These are phyloP conservation scores for Epizoanthus ramosus DNA, from an alignment of 92 coral and sea anemone species.

Conservation along the genomic window DNA sequence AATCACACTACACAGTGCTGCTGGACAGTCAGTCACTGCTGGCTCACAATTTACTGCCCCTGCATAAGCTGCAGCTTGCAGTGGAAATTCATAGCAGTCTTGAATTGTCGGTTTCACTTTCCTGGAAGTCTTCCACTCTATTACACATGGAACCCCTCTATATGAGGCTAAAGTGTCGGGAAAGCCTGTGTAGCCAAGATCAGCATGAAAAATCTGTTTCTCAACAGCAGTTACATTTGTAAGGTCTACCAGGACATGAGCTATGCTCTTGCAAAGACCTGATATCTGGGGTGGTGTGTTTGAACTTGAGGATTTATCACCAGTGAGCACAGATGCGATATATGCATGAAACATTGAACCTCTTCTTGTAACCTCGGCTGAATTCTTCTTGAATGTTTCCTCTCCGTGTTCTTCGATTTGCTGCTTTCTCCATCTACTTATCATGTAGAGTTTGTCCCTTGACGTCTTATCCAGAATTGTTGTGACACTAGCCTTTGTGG, in stretches of 20 bases:
- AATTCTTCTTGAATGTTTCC: slow-evolving; percentile 70
- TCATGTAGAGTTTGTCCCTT: slow-evolving; percentile 65
- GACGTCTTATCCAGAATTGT: slow-evolving; percentile 68
- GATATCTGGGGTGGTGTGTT: slow-evolving; percentile 12
- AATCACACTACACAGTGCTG: slow-evolving; percentile 64
- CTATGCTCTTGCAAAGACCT: slow-evolving; percentile 48
- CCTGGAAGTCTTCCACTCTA: slow-evolving; percentile 97
- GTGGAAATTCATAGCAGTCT: slow-evolving; percentile 88
- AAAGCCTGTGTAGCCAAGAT: slow-evolving; percentile 84
- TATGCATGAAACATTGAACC: slow-evolving; percentile 81
- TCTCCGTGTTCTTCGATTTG: slow-evolving; percentile 85
- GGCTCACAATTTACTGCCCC: slow-evolving; percentile 89
- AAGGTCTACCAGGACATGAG: slow-evolving; percentile 58
- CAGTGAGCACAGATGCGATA: slow-evolving; percentile 63
- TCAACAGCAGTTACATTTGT: slow-evolving; percentile 79
- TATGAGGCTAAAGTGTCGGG: slow-evolving; percentile 83
- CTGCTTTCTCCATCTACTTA: slow-evolving; percentile 85
- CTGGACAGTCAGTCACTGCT: slow-evolving; percentile 57
- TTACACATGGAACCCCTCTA: slow-evolving; percentile 82
- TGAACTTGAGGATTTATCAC: slow-evolving; percentile 12
- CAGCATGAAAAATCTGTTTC: slow-evolving; percentile 64
- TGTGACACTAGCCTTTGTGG: slow-evolving; percentile 75
- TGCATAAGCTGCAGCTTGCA: slow-evolving; percentile 96
- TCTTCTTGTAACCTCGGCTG: slow-evolving; percentile 57
- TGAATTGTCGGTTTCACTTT: slow-evolving; percentile 63